These are phyloP conservation scores for Chrysaora quinquecirrha DNA, from an alignment of 30 jellyfish, hydroid and myxozoan species.

Conservation along the genomic window DNA sequence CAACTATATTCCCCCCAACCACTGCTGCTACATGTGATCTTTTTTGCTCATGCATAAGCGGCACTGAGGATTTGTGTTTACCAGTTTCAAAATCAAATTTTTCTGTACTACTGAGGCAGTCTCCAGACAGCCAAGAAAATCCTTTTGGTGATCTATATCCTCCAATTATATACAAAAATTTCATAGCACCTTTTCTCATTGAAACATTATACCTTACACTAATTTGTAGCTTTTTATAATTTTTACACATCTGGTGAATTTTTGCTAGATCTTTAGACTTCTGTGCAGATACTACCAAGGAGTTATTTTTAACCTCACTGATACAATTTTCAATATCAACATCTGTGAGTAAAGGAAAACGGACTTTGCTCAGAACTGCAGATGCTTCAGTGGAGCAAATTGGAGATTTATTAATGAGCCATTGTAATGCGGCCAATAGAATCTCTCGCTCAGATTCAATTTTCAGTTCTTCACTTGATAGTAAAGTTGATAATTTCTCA, in stretches of 20 bases:
- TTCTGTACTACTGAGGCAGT: constrained; percentile 62
- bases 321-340: background rate
- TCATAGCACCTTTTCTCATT: constrained; percentile 53
- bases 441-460: constrained; percentile 63
- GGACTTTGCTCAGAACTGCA: constrained; percentile 24
- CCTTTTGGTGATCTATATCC: constrained; percentile 73
- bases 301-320: background rate
- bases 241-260: constrained; percentile 48
- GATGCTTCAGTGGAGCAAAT: constrained; percentile 24
- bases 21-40: constrained; percentile 67
- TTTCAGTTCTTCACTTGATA: constrained; percentile 46
- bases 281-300: background rate
- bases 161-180: constrained; percentile 58
- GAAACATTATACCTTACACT: constrained; percentile 36
- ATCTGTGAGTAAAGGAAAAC: constrained; percentile 41
- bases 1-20: constrained; percentile 38
- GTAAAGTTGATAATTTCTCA: constrained; percentile 20
- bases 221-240: constrained; percentile 49
- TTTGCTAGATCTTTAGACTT: background rate
- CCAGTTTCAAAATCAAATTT: constrained; percentile 59
- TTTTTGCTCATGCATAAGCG: constrained; percentile 65
- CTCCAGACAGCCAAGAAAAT: constrained; percentile 63
- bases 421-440: constrained; percentile 32
- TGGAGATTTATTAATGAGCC: constrained; percentile 30
- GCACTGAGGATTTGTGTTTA: constrained; percentile 47